Base-by-base conservation (phyloP, 2,113 vertebrate genomes). In the Entelurus aequoreus region DNA sequence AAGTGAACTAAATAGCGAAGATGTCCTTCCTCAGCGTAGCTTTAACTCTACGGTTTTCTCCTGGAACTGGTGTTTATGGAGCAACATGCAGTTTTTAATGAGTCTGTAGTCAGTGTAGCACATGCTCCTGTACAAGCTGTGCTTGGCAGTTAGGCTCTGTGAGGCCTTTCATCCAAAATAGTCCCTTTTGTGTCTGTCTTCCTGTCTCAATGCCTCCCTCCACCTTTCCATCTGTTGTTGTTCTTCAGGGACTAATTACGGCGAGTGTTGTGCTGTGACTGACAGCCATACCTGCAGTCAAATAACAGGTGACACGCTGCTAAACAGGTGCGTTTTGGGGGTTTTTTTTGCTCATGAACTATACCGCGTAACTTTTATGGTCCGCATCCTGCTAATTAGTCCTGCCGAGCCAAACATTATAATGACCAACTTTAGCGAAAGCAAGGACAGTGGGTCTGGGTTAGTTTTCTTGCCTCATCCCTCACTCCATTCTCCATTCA, bases 171-270 rank as follows among this genome's bases (percentile, higher is more conserved):
- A 58, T 75, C 48, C 14, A 35, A 46, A 37, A 52, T 47, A 60
- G 68, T 52, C 35, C 62, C 50, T 51, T 72, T 60, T 49, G 58
- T 60, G 71, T 64, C 51, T 54, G 42, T 60, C 58, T 72, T 54
- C 65, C 54, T 64, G 60, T 75, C 21, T 57, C 70, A 58, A 21
- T 68, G 65, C 6, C 60, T 70, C 66, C 13, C 60, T 69, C 46
- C 35, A 40, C 60, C 63, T 51, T 11, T 73, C 71, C 86, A 82
- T 88, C 83, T 86, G 84, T 65, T 87, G 86, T 71, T 81, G 72
- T 74, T 82, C 84, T 87, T 82, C 59, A 52, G 84, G 85, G 85
- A 86, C 89, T 87, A 84, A 88, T 90, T 90, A 88, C 63, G 61
- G 66, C 60, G 64, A 65, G 75, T 84, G 75, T 76, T 83, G 74